These are phyloP conservation scores for Rotaria macrura DNA, from an alignment of 2,888 invertebrate species.

Conservation along the genomic window DNA sequence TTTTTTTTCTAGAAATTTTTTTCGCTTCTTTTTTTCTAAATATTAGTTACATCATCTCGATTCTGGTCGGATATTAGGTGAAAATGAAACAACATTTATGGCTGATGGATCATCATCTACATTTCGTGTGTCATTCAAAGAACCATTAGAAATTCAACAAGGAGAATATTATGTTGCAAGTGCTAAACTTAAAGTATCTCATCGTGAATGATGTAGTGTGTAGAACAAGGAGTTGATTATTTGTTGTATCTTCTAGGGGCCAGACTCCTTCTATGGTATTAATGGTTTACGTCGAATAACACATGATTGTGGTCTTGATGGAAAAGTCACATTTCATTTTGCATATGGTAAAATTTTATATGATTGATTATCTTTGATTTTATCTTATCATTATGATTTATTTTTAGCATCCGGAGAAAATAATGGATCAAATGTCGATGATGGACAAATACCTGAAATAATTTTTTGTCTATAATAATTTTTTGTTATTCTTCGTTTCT, in stretches of 20 bases:
- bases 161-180: constrained; percentile 70
- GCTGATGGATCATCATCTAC: constrained; percentile 69
- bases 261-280: constrained; percentile 75
- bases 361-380: no score
- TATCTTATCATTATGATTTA: no score
- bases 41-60: constrained; percentile 61
- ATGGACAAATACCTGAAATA: constrained; percentile 75
- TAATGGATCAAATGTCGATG: constrained; percentile 72
- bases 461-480: constrained; percentile 55
- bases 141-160: constrained; percentile 68
- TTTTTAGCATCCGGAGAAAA: constrained; percentile 62
- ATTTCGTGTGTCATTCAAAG: constrained; percentile 70
- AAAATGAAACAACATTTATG: constrained; percentile 65
- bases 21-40: not conserved
- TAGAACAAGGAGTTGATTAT: not conserved
- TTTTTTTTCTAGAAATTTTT: not conserved
- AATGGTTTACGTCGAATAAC: constrained; percentile 66
- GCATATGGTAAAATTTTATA: constrained; percentile 56
- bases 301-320: constrained; percentile 63
- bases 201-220: no score
- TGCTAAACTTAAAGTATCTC: constrained; percentile 62
- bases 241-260: constrained; percentile 64
- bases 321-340: constrained; percentile 63
- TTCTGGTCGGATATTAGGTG: constrained; percentile 63
- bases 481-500: not conserved